Evolutionary conservation across 1,140 invertebrate genomes (phyloP).

Genomic region (Steinernema khuongi): DNA sequence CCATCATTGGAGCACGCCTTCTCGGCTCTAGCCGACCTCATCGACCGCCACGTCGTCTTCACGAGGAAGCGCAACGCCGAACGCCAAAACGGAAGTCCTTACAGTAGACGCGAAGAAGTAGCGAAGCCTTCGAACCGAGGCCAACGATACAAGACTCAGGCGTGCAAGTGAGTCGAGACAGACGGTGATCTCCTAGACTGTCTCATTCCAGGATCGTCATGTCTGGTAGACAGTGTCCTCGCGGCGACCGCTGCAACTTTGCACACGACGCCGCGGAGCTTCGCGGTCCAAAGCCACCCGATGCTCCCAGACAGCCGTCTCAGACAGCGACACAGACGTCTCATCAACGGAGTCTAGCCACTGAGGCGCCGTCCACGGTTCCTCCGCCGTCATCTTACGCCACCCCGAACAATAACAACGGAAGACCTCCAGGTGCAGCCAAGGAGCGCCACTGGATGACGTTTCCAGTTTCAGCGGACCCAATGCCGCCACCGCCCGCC

Average conservation of each 20-base stretch:
- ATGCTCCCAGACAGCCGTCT: not conserved
- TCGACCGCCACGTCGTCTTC: constrained; percentile 20
- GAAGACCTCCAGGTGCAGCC: not conserved
- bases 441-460: not conserved
- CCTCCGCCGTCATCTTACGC: not conserved
- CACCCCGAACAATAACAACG: not conserved
- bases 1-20: not conserved
- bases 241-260: constrained; percentile 80
- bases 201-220: constrained; percentile 68
- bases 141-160: constrained; percentile 79
- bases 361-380: not conserved
- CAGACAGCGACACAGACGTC: not conserved
- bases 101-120: constrained; percentile 8
- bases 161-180: constrained; percentile 65
- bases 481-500: not conserved
- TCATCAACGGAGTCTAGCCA: not conserved
- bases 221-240: constrained; percentile 72
- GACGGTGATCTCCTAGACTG: not conserved
- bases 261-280: constrained; percentile 84
- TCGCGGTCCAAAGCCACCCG: constrained; percentile 14
- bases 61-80: constrained; percentile 10
- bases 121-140: not conserved
- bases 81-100: constrained; percentile 3
- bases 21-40: constrained; percentile 9
- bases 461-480: not conserved